Evolutionary conservation across 2,888 invertebrate species (phyloP).

Genomic region (Ennomos erosarius): DNA sequence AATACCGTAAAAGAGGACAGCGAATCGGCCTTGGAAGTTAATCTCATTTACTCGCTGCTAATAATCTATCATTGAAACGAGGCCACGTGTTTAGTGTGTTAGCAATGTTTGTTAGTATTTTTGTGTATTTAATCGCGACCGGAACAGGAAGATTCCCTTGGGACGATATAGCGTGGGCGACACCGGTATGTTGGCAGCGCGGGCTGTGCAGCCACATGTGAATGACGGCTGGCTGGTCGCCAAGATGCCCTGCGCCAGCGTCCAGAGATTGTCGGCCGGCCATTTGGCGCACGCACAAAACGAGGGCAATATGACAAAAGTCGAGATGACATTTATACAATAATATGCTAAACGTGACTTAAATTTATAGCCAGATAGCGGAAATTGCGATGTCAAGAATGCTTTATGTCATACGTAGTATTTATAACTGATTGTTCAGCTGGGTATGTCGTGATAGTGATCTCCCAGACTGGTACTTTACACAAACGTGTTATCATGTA

Average conservation of each 20-base stretch:
- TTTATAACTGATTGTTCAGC: constrained; percentile 9
- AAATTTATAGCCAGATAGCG: constrained; percentile 23
- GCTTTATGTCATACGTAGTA: constrained; percentile 4
- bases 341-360: constrained; percentile 31
- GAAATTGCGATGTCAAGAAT: constrained; percentile 21
- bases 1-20: constrained; percentile 13
- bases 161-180: constrained; percentile 53
- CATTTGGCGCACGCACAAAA: constrained; percentile 66
- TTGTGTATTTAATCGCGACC: constrained; percentile 45
- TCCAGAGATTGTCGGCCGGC: constrained; percentile 49
- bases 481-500: too few species aligned
- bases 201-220: constrained; percentile 50
- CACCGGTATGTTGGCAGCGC: constrained; percentile 50
- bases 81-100: constrained; percentile 15
- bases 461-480: too few species aligned
- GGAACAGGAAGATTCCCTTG: constrained; percentile 69
- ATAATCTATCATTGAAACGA: constrained; percentile 20
- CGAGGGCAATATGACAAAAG: constrained; percentile 63
- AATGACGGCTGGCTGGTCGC: constrained; percentile 61
- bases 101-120: constrained; percentile 32
- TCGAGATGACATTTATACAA: constrained; percentile 39
- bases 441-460: background rate
- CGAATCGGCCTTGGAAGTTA: constrained; percentile 22
- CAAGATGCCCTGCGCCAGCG: constrained; percentile 48
- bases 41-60: constrained; percentile 14